Percentiles rank a stretch among this genome's conserved stretches.
Conservation (phyloP, 2,113 vertebrate species). For the Tricholaema leucomelas region DNA sequence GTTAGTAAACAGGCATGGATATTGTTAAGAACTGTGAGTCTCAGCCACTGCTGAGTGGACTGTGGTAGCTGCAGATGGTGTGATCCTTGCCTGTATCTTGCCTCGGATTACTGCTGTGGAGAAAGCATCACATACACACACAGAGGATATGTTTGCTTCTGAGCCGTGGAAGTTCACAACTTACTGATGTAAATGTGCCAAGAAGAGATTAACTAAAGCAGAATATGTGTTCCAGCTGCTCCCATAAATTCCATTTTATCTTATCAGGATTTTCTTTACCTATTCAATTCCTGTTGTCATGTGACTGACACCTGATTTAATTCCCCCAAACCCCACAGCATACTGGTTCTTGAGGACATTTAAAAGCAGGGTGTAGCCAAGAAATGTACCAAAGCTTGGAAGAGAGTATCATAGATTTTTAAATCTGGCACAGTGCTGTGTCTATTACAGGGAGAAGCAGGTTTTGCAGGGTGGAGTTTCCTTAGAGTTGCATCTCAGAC, state of each 20-base stretch:
- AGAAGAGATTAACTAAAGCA: neutral
- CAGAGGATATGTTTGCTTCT: neutral
- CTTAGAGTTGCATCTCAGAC: neutral
- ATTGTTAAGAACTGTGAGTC: neutral
- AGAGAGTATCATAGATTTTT: neutral
- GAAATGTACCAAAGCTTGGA: neutral
- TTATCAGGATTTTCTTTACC: neutral
- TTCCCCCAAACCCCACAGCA: neutral
- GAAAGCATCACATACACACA: neutral
- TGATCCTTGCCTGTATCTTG: neutral
- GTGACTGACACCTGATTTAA: neutral
- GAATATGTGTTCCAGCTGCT: neutral
- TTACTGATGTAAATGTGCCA: neutral
- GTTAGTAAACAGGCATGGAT: neutral
- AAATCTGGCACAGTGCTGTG: neutral
- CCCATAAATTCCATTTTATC: neutral
- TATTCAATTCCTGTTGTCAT: neutral
- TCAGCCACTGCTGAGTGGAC: neutral
- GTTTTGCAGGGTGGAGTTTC: neutral
- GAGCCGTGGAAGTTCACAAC: neutral
- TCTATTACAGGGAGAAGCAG: neutral
- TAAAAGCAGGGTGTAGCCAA: neutral
- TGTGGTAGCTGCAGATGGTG: neutral
- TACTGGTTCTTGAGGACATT: neutral
- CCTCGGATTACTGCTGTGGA: neutral